Conservation (phyloP, 2,113 vertebrate species). For the Neotoma lepida region DNA sequence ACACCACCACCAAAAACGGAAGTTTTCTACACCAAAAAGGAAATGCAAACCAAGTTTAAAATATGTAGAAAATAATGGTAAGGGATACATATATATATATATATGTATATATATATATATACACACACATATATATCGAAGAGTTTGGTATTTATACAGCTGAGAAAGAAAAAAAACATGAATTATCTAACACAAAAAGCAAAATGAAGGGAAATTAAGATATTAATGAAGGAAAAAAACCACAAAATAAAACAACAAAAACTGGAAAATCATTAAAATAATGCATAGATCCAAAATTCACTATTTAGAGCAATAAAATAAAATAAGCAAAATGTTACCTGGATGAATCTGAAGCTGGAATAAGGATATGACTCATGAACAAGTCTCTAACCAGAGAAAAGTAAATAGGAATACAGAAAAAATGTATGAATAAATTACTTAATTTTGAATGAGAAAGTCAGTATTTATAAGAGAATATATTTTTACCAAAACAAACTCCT, state of each 20-base stretch:
- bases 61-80: background rate
- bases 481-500: background rate
- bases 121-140: background rate
- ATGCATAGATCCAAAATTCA: background rate
- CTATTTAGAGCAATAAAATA: background rate
- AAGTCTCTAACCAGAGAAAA: background rate
- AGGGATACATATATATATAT: background rate
- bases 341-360: background rate
- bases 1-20: background rate
- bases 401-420: background rate
- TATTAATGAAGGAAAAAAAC: background rate
- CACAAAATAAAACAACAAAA: background rate
- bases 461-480: background rate
- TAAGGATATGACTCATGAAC: background rate
- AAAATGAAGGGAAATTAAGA: background rate
- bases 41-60: conserved; percentile 22
- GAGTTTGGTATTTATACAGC: background rate
- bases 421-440: background rate
- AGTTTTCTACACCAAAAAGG: background rate
- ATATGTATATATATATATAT: background rate
- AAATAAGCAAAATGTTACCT: background rate
- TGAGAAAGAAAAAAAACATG: background rate
- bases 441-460: background rate
- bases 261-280: background rate
- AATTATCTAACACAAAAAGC: background rate